These are phyloP conservation scores for Tricholaema leucomelas DNA, from an alignment of 2,113 vertebrate species.

Conservation along the genomic window DNA sequence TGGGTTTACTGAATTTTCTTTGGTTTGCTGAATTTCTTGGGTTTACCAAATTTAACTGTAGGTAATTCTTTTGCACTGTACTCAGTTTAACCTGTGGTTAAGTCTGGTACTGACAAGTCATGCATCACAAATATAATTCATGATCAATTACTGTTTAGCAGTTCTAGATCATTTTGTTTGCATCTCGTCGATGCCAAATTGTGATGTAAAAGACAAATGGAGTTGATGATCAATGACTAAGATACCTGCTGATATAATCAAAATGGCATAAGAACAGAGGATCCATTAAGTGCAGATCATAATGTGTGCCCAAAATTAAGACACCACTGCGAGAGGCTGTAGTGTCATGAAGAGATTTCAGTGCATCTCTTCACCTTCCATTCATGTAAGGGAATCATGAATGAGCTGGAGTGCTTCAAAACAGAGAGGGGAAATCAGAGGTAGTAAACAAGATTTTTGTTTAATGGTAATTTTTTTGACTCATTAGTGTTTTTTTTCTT, in stretches of 20 bases:
- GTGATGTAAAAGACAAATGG: conserved; percentile 9
- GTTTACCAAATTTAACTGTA: too few relatives aligned
- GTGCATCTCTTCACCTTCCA: neutral
- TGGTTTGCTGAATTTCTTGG: neutral
- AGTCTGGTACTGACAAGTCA: neutral
- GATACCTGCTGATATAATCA: conserved; percentile 1
- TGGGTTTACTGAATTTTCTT: neutral
- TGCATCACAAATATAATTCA: neutral
- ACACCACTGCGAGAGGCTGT: neutral
- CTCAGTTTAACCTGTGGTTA: neutral
- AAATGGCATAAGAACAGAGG: conserved; percentile 23
- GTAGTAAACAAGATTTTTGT: neutral
- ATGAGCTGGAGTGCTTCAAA: neutral
- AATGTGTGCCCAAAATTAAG: conserved; percentile 11
- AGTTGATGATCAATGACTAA: conserved; percentile 26
- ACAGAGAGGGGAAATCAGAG: neutral
- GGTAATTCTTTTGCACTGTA: too few relatives aligned
- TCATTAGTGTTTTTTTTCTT: neutral
- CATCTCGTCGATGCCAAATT: conserved; percentile 11
- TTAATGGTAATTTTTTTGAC: neutral
- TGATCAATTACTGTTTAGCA: conserved; percentile 21
- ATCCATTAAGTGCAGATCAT: neutral
- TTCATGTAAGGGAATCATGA: neutral
- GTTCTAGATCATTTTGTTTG: conserved; percentile 16
- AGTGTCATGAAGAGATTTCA: neutral